Evolutionary conservation across 2,888 invertebrate genomes (phyloP).

Genomic region (Lasioglossum calceatum): DNA sequence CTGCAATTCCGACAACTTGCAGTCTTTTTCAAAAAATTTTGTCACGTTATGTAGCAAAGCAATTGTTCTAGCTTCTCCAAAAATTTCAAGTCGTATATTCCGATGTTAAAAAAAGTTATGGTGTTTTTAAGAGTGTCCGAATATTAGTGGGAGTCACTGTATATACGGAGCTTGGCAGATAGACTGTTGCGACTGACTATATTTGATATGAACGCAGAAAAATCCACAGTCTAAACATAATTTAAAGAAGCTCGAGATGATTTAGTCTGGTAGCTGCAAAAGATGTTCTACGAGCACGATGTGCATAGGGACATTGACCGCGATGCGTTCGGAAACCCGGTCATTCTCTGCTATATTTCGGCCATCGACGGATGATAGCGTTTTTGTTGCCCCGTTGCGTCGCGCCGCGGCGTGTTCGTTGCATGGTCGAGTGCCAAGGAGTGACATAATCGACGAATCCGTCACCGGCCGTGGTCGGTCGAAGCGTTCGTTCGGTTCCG

Average conservation of each 20-base stretch:
- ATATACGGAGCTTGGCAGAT: background rate
- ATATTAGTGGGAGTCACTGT: too few species aligned
- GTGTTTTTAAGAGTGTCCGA: too few species aligned
- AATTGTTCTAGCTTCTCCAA: too few species aligned
- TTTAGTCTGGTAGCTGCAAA: background rate
- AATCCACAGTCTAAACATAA: background rate
- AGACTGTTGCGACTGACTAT: constrained; percentile 3
- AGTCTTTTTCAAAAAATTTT: too few species aligned
- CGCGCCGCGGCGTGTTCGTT: constrained; percentile 21
- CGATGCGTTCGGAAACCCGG: background rate
- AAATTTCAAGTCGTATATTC: too few species aligned
- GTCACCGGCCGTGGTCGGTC: constrained; percentile 26
- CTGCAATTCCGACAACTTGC: too few species aligned
- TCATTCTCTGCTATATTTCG: constrained; percentile 45
- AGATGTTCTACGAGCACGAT: background rate
- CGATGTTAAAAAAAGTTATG: too few species aligned
- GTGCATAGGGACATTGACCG: background rate
- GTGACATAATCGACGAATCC: constrained; percentile 68
- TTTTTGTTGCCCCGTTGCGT: constrained; percentile 11
- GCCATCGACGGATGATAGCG: constrained; percentile 42
- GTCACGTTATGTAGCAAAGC: too few species aligned
- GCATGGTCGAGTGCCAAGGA: constrained; percentile 59
- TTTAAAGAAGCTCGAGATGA: background rate
- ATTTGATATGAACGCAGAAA: background rate
- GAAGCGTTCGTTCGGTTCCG: constrained; percentile 12